Conservation (phyloP, 2,797 vertebrate species). For the Hemitrygon akajei region DNA sequence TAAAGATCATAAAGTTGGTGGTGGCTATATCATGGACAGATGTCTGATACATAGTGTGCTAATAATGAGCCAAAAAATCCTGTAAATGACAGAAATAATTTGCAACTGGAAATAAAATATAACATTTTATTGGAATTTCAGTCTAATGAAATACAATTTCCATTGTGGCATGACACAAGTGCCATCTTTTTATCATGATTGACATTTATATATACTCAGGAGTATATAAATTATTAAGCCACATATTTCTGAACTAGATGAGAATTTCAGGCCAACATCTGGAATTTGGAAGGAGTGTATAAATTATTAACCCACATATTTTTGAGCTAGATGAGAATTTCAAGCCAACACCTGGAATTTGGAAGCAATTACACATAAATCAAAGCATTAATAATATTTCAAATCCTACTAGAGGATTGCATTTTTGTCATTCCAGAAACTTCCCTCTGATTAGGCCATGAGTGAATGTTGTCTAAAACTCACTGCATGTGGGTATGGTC, state of each 20-base stretch:
- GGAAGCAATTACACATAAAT: neutral
- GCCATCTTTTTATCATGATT: neutral
- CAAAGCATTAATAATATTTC: neutral
- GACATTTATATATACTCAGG: neutral
- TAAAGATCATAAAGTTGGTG: too few species aligned
- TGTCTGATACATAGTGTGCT: neutral
- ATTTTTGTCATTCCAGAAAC: neutral
- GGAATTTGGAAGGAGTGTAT: neutral
- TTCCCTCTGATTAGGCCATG: neutral
- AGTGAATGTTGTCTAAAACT: too few species aligned
- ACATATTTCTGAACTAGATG: too few species aligned
- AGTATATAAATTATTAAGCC: neutral
- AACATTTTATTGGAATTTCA: neutral
- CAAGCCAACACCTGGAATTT: neutral
- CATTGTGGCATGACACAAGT: neutral
- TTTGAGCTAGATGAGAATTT: neutral
- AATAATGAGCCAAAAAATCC: neutral
- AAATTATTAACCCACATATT: too few species aligned
- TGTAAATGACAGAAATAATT: neutral
- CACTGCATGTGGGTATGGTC: too few species aligned
- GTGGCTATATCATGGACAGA: neutral
- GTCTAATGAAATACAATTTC: neutral
- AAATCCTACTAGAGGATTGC: neutral
- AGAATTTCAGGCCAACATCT: neutral
- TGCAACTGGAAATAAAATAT: neutral